Evolutionary conservation across 1,140 invertebrate species (phyloP).

Genomic region (Pararge aegeria): DNA sequence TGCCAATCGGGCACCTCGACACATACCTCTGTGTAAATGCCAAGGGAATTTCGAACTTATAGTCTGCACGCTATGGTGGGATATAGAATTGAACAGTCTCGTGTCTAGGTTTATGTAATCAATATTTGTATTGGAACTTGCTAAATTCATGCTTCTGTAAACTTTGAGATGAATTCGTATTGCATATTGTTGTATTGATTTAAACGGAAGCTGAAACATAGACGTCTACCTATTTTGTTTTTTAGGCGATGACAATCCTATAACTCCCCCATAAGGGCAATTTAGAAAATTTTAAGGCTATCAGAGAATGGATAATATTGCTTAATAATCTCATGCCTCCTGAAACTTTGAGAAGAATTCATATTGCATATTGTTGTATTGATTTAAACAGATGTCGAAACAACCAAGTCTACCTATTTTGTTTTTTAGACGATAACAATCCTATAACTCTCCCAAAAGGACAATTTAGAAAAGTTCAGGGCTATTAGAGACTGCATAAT

Average conservation of each 20-base stretch:
- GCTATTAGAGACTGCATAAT: too few relatives aligned
- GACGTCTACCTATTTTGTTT: too few relatives aligned
- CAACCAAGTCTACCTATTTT: too few relatives aligned
- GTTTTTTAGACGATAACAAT: too few relatives aligned
- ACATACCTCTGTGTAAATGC: neutral
- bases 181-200: neutral
- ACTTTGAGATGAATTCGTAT: neutral
- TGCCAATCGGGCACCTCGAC: conserved; percentile 8
- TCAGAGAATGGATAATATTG: too few relatives aligned
- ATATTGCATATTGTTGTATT: neutral
- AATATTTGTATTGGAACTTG: conserved; percentile 9
- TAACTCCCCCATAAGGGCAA: too few relatives aligned
- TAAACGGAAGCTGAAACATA: neutral
- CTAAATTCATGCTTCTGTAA: conserved; percentile 3
- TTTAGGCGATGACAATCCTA: too few relatives aligned
- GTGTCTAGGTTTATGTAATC: neutral
- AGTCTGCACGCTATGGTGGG: neutral
- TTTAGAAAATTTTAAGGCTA: too few relatives aligned
- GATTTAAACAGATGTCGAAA: neutral
- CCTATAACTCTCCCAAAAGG: too few relatives aligned
- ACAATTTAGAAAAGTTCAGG: too few relatives aligned
- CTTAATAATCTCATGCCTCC: conserved; percentile 1
- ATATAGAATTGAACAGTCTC: neutral
- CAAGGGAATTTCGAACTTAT: conserved; percentile 1
- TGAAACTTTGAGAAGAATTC: neutral